Percentiles rank a stretch among this genome's conserved stretches.
These are phyloP conservation scores for Lagorchestes hirsutus DNA, from an alignment of 2,797 vertebrate species.

Conservation along the genomic window DNA sequence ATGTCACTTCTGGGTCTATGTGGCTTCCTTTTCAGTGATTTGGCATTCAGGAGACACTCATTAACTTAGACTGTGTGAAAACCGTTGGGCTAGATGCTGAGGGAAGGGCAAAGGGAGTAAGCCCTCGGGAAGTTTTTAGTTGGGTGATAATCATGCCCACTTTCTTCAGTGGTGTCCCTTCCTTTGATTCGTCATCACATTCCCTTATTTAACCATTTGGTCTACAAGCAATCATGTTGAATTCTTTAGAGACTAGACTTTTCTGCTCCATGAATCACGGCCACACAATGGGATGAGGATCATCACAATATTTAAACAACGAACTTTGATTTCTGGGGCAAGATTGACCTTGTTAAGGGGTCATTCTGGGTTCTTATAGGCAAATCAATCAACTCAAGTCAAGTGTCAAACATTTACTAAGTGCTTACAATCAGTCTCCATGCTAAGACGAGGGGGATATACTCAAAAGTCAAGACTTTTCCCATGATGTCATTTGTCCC, in stretches of 20 bases:
- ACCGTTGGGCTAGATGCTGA: not conserved
- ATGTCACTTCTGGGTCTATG: not conserved
- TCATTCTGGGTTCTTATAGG: not conserved
- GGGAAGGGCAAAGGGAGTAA: not conserved
- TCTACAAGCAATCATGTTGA: not conserved
- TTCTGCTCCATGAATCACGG: not conserved
- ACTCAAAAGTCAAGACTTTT: not conserved
- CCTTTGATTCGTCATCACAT: not conserved
- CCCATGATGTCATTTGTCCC: not conserved
- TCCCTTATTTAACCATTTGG: not conserved
- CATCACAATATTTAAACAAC: not conserved
- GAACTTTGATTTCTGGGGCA: not conserved
- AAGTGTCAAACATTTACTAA: not conserved
- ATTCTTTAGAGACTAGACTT: not conserved
- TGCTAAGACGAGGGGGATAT: not conserved
- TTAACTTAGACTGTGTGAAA: not conserved
- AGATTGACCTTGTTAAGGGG: not conserved
- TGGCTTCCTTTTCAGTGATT: not conserved
- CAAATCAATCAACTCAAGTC: not conserved
- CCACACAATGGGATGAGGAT: not conserved
- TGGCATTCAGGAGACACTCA: not conserved
- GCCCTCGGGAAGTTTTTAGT: not conserved
- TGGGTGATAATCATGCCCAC: not conserved
- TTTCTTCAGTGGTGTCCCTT: not conserved
- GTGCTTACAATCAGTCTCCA: not conserved